phyloP scores from a whole-genome alignment of 2,797 vertebrate species.

The Sebastolobus alascanus region DNA sequence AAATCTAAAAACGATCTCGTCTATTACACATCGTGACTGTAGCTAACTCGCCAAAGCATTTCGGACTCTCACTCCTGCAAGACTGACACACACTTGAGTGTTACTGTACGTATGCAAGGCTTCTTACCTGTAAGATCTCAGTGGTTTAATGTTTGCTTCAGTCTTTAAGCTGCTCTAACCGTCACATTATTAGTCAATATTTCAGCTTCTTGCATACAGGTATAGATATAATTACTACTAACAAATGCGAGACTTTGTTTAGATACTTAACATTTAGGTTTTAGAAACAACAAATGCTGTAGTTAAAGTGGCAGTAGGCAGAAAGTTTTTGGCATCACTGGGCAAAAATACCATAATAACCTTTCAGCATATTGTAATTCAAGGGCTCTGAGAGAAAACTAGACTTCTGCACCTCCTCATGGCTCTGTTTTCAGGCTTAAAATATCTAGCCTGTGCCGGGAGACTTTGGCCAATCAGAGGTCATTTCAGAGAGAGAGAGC shows the following conservation, averaged over 20 bases:
- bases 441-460: too few relatives aligned
- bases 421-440: too few relatives aligned
- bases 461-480: too few relatives aligned
- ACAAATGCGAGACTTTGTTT: not conserved
- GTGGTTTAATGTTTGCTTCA: not conserved
- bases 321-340: too few relatives aligned
- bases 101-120: not conserved
- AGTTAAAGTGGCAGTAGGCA: not conserved
- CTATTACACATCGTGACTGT: not conserved
- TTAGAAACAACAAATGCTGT: not conserved
- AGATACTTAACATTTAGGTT: not conserved
- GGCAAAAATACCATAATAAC: too few relatives aligned
- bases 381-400: too few relatives aligned
- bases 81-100: not conserved
- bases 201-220: not conserved
- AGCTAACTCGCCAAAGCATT: not conserved
- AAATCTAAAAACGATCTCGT: not conserved
- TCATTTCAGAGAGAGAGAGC: too few relatives aligned
- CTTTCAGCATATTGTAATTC: too few relatives aligned
- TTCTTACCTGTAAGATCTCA: not conserved
- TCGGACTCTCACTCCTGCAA: not conserved
- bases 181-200: not conserved
- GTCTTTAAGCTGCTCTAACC: constrained; percentile 5
- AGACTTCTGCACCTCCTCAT: too few relatives aligned
- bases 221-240: not conserved